These are phyloP conservation scores for Tillus elongatus DNA, from an alignment of 2,888 invertebrate genomes.

Conservation along the genomic window DNA sequence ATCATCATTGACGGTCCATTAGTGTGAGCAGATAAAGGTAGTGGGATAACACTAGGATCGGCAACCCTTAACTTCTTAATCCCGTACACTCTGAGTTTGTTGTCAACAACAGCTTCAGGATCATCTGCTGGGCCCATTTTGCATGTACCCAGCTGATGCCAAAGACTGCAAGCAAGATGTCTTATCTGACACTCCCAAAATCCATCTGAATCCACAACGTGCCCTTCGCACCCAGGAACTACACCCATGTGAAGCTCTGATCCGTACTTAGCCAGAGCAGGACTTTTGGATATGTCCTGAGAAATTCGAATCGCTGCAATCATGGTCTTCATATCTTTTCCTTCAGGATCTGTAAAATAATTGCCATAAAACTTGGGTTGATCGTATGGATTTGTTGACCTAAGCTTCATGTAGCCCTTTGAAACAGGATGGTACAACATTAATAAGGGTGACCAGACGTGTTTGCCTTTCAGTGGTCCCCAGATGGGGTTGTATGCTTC, in stretches of 20 bases:
- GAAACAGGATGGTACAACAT: conserved; percentile 66
- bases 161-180: conserved; percentile 42
- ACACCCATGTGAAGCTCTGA: conserved; percentile 37
- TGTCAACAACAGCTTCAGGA: conserved; percentile 49
- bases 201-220: conserved; percentile 40
- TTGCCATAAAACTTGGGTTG: conserved; percentile 70
- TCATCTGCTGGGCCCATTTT: conserved; percentile 49
- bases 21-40: conserved; percentile 45
- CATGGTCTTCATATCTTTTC: conserved; percentile 32
- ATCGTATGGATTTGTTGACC: conserved; percentile 59
- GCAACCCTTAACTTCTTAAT: conserved; percentile 45
- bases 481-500: conserved; percentile 49
- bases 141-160: conserved; percentile 48
- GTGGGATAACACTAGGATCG: conserved; percentile 50
- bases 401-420: conserved; percentile 58
- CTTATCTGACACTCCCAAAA: conserved; percentile 48
- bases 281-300: conserved; percentile 43
- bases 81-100: conserved; percentile 45
- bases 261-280: conserved; percentile 43
- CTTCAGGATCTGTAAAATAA: conserved; percentile 57
- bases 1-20: conserved; percentile 49
- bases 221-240: conserved; percentile 45
- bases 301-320: conserved; percentile 42
- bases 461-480: conserved; percentile 43
- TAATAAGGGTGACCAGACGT: conserved; percentile 43